Conservation (phyloP, 2,113 vertebrate species). For the Pachycephala philippinensis region DNA sequence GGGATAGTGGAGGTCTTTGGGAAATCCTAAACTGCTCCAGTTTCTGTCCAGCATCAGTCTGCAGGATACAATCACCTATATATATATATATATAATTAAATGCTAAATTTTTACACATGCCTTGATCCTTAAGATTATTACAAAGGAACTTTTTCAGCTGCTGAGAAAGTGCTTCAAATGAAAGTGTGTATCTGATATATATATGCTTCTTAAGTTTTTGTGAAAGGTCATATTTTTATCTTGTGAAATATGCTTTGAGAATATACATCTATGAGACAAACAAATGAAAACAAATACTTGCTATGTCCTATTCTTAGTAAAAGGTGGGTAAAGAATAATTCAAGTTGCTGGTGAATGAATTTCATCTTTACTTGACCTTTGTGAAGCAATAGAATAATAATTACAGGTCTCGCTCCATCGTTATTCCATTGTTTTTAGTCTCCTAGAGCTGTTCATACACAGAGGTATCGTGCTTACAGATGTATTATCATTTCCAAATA, state of each 20-base stretch:
- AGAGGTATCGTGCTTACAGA: background rate
- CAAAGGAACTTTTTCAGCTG: background rate
- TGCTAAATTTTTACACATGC: background rate
- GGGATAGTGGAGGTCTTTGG: background rate
- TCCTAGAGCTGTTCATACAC: background rate
- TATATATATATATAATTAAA: background rate
- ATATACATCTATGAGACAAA: background rate
- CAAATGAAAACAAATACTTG: background rate
- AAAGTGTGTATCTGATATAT: background rate
- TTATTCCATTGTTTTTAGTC: conserved; percentile 8
- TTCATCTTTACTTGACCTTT: conserved; percentile 14
- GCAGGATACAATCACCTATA: background rate
- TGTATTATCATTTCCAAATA: background rate
- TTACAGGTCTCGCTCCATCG: background rate
- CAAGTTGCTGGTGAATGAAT: background rate
- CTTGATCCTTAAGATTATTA: background rate
- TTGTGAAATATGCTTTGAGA: background rate
- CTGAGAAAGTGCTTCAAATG: background rate
- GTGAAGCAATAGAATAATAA: background rate
- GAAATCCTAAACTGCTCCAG: background rate
- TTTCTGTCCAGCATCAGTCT: background rate
- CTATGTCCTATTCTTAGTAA: background rate
- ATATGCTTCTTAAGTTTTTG: background rate
- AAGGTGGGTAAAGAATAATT: background rate
- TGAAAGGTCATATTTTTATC: background rate